A percentile compares a stretch with the other conserved stretches of the same genome.
phyloP scores from a whole-genome alignment of 1,140 invertebrate species.

The Meloidogyne exigua region DNA sequence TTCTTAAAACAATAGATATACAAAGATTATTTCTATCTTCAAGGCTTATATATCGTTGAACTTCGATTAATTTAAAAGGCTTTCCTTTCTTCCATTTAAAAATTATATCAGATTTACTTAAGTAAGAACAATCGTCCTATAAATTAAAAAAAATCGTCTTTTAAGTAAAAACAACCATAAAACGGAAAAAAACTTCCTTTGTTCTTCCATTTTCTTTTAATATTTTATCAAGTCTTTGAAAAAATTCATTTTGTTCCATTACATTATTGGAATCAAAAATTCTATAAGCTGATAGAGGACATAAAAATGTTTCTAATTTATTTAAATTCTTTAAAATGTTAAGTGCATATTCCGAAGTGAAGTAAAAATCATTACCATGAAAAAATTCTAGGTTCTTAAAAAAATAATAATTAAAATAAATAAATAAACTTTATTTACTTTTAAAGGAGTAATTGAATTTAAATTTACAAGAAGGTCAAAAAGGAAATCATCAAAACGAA shows the following conservation, averaged over 20 bases:
- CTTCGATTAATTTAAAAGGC: not conserved
- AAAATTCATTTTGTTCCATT: not conserved
- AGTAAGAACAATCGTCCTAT: too few relatives aligned
- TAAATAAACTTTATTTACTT: not conserved
- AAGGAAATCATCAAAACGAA: not conserved
- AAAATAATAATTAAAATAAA: too few relatives aligned
- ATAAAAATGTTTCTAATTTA: not conserved
- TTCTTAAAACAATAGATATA: too few relatives aligned
- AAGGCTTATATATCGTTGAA: too few relatives aligned
- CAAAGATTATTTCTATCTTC: too few relatives aligned
- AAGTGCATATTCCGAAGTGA: not conserved
- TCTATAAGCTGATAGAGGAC: too few relatives aligned
- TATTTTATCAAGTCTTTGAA: not conserved
- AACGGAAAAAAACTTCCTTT: not conserved
- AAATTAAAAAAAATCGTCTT: not conserved
- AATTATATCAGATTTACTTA: not conserved
- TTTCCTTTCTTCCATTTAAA: not conserved
- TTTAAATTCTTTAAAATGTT: not conserved
- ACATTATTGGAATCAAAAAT: too few relatives aligned
- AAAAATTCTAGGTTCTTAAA: too few relatives aligned
- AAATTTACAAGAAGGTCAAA: not conserved
- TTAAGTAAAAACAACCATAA: not conserved
- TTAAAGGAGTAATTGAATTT: not conserved
- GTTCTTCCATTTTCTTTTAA: not conserved
- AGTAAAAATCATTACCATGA: too few relatives aligned